Conservation (phyloP, 2,888 invertebrate species). For the Meiosimyza platycephala region DNA sequence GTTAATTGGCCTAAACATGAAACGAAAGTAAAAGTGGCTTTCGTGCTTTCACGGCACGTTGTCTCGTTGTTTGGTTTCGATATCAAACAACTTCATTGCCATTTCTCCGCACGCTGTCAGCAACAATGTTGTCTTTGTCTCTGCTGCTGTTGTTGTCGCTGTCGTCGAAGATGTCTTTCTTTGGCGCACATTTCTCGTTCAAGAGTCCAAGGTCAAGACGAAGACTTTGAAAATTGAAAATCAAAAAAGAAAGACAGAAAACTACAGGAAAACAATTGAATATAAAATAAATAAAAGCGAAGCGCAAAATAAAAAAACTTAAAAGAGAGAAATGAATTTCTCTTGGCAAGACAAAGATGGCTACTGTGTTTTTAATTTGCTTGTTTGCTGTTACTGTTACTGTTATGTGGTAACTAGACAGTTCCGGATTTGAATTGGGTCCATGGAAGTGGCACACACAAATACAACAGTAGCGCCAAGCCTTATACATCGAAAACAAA, state of each 20-base stretch:
- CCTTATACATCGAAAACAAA: not conserved
- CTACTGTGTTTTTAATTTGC: conserved; percentile 21
- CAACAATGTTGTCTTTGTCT: conserved; percentile 43
- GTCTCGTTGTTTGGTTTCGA: conserved; percentile 27
- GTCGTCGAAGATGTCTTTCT: conserved; percentile 25
- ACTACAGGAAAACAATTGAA: not conserved
- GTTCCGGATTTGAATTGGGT: conserved; percentile 41
- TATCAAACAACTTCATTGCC: conserved; percentile 20
- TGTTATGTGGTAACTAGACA: conserved; percentile 27
- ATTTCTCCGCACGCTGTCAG: conserved; percentile 15
- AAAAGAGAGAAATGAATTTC: conserved; percentile 28
- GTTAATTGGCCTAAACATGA: conserved; percentile 38
- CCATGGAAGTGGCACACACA: conserved; percentile 37
- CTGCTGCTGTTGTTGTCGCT: conserved; percentile 19
- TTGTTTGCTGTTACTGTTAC: conserved; percentile 10
- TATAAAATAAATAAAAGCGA: conserved; percentile 13
- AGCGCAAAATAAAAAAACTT: conserved; percentile 18
- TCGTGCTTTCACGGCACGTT: conserved; percentile 9
- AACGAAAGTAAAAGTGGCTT: conserved; percentile 53
- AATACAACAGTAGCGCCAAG: not conserved
- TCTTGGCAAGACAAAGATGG: conserved; percentile 28
- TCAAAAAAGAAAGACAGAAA: conserved; percentile 19
- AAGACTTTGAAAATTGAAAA: conserved; percentile 60
- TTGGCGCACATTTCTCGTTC: conserved; percentile 40
- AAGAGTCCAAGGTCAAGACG: conserved; percentile 64